Evolutionary conservation across 2,797 vertebrate species (phyloP).

Genomic region (Acanthornis magna): DNA sequence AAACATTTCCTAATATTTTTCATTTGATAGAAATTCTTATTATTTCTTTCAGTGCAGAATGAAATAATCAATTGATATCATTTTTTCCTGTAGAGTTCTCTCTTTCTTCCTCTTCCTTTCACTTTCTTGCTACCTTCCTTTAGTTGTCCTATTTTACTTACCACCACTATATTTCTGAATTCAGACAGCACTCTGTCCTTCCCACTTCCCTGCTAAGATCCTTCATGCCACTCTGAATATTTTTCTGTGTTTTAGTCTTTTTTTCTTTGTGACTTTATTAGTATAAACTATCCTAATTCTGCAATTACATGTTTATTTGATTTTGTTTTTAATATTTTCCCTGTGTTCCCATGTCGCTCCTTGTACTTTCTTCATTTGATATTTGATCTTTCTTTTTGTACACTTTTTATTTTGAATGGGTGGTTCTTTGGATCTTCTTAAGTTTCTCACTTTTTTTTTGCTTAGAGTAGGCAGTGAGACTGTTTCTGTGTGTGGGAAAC

Average conservation of each 20-base stretch:
- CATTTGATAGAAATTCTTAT: background rate
- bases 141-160: background rate
- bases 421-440: background rate
- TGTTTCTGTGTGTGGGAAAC: background rate
- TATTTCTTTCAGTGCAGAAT: background rate
- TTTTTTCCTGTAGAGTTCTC: background rate
- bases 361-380: background rate
- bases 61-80: background rate
- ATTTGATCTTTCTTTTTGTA: background rate
- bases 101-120: background rate
- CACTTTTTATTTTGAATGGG: background rate
- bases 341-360: background rate
- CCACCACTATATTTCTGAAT: background rate
- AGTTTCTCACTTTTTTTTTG: background rate
- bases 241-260: background rate
- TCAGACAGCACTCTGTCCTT: background rate
- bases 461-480: background rate
- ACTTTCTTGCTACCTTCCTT: background rate
- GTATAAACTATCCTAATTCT: background rate
- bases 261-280: background rate
- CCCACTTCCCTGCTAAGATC: background rate
- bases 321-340: background rate
- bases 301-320: background rate
- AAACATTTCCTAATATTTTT: background rate
- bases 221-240: background rate